Conservation (phyloP, 1,140 invertebrate species). For the Aphelenchoides avenae region DNA sequence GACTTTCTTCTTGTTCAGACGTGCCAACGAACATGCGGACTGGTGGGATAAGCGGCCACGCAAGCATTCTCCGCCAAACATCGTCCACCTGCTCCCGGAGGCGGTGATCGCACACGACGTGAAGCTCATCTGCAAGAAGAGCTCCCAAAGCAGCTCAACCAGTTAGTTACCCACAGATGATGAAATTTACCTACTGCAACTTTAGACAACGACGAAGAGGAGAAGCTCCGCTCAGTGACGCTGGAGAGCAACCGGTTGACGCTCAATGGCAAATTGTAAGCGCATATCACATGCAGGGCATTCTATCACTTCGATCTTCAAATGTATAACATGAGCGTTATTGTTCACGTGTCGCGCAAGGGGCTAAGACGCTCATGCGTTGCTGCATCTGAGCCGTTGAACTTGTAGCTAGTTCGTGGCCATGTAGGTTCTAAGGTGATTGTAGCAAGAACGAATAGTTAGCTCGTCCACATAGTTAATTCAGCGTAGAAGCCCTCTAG, state of each 20-base stretch:
- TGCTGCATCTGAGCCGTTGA: too few species aligned
- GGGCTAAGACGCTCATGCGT: too few species aligned
- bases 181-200: too few species aligned
- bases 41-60: conserved; percentile 4
- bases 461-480: too few species aligned
- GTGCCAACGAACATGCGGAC: conserved; percentile 11
- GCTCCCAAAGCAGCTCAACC: background rate
- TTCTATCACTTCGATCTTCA: too few species aligned
- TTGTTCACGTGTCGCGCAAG: too few species aligned
- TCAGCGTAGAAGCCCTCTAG: too few species aligned
- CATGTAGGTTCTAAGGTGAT: too few species aligned
- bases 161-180: too few species aligned
- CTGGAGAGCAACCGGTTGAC: conserved; percentile 13
- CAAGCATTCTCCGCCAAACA: conserved; percentile 14
- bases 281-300: background rate
- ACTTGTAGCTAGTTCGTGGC: too few species aligned
- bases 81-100: conserved; percentile 14
- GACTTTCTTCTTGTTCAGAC: conserved; percentile 2
- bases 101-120: conserved; percentile 12
- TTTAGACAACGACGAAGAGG: conserved; percentile 15
- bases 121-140: conserved; percentile 15
- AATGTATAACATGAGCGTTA: too few species aligned
- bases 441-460: too few species aligned
- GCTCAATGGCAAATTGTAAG: conserved; percentile 14
- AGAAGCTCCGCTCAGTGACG: conserved; percentile 1